phyloP scores from a whole-genome alignment of 2,797 vertebrate genomes.

The Columba guinea region DNA sequence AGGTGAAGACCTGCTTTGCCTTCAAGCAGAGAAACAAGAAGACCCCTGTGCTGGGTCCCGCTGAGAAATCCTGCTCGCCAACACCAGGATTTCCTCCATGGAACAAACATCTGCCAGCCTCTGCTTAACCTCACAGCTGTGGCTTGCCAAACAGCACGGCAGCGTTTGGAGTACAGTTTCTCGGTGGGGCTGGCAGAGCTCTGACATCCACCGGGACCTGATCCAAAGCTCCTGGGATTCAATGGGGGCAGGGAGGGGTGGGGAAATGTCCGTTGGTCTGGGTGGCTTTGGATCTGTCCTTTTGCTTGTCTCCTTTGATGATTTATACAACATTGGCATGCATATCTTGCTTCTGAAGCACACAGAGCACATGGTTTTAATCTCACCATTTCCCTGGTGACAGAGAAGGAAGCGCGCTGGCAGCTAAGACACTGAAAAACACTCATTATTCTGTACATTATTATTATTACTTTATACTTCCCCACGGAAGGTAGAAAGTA shows the following conservation, averaged over 20 bases:
- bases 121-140: background rate
- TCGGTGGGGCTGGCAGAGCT: background rate
- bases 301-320: slow-evolving; percentile 21
- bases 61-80: background rate
- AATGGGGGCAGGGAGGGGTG: background rate
- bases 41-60: accelerated
- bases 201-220: background rate
- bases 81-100: background rate
- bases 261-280: background rate
- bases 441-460: background rate
- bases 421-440: background rate
- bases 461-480: background rate
- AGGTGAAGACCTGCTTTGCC: background rate
- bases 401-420: background rate
- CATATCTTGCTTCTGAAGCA: slow-evolving; percentile 3
- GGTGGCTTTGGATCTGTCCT: background rate
- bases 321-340: slow-evolving; percentile 42
- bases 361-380: slow-evolving; percentile 28
- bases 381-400: slow-evolving; percentile 40
- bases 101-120: background rate
- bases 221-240: slow-evolving; percentile 32
- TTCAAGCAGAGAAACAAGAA: background rate
- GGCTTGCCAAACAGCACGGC: background rate
- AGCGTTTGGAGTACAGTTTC: background rate
- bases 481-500: background rate